Evolutionary conservation across 2,888 invertebrate genomes (phyloP).

Genomic region (Tiphia femorata): DNA sequence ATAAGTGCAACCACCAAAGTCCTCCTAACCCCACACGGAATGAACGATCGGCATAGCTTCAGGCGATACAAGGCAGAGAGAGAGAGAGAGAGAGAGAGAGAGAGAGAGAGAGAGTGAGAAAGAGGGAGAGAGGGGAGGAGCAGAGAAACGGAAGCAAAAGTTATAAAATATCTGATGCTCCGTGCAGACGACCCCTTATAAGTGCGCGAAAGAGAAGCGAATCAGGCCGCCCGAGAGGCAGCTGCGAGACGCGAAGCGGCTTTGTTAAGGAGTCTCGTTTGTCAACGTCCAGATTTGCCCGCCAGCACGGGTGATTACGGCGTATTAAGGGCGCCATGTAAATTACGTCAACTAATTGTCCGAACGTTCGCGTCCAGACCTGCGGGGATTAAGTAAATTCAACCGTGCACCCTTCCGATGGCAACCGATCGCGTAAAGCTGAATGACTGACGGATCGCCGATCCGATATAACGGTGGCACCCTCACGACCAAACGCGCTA

Average conservation of each 20-base stretch:
- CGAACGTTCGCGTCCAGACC: constrained; percentile 20
- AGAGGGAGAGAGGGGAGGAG: background rate
- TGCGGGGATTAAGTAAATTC: constrained; percentile 39
- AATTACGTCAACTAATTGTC: constrained; percentile 51
- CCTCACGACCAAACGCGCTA: no score
- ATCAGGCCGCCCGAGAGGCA: background rate
- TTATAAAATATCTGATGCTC: no score
- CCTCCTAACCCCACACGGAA: no score
- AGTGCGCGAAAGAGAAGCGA: no score
- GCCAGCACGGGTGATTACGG: constrained; percentile 39
- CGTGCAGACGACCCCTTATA: no score
- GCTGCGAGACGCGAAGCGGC: constrained; percentile 4
- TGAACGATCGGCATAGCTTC: no score
- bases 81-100: background rate
- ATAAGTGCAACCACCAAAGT: no score
- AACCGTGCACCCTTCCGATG: no score
- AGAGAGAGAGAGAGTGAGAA: no score
- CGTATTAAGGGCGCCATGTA: constrained; percentile 42
- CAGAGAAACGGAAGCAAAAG: background rate
- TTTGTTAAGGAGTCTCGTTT: constrained; percentile 22
- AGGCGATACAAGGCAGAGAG: background rate
- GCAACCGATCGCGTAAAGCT: no score
- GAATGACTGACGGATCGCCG: no score
- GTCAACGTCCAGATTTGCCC: constrained; percentile 36
- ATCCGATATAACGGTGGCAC: no score